A percentile compares a stretch with the other conserved stretches of the same genome.
Conservation (phyloP, 2,888 invertebrate genomes). For the Scaptomyza cyrtandrae region DNA sequence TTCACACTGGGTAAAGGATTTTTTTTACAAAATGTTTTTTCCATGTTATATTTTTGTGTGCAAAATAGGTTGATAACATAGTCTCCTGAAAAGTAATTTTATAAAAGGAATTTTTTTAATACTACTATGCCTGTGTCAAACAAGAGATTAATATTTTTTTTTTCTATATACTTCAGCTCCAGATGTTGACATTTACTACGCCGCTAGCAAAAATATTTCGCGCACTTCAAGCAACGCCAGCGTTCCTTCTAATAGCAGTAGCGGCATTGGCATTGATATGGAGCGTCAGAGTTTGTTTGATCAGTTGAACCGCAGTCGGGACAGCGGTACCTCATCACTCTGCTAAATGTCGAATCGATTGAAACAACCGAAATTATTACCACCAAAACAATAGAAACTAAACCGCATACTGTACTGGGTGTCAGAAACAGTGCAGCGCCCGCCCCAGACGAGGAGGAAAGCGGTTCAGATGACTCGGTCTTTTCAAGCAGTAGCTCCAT, state of each 20-base stretch:
- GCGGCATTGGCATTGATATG: conserved; percentile 68
- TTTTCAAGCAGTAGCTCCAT: conserved; percentile 84
- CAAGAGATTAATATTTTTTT: not conserved
- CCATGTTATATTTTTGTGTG: no score
- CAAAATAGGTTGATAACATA: no score
- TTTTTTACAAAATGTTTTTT: no score
- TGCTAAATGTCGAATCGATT: conserved; percentile 80
- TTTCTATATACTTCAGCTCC: not conserved
- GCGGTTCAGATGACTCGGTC: conserved; percentile 85
- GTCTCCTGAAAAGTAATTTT: no score
- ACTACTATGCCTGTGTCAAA: not conserved
- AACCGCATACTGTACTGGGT: conserved; percentile 44
- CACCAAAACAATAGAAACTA: conserved; percentile 78
- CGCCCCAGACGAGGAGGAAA: conserved; percentile 75
- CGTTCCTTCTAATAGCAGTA: conserved; percentile 76
- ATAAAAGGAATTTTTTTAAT: no score
- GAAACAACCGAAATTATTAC: conserved; percentile 81
- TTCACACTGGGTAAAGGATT: no score
- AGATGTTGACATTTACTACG: conserved; percentile 75
- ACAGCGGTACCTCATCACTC: conserved; percentile 85
- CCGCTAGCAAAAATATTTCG: conserved; percentile 82
- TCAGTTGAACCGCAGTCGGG: conserved; percentile 80
- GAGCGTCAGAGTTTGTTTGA: conserved; percentile 76
- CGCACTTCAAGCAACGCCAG: conserved; percentile 83
- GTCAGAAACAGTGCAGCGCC: conserved; percentile 35